Evolutionary conservation across 2,797 vertebrate species (phyloP).

Genomic region (Enoplosus armatus): DNA sequence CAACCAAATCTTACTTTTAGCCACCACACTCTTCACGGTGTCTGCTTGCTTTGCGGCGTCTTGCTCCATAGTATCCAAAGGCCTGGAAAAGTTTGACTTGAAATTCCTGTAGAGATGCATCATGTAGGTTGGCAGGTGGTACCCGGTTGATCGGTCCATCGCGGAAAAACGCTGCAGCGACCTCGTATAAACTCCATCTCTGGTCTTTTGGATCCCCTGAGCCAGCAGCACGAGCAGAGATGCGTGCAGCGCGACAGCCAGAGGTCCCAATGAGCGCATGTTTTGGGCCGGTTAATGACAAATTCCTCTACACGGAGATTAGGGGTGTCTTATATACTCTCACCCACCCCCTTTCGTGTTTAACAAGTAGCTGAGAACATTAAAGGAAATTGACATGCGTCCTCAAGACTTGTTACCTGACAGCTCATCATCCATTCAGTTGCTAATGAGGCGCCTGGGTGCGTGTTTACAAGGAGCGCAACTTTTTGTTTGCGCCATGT

Average conservation of each 20-base stretch:
- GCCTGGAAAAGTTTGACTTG: slow-evolving; percentile 73
- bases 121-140: slow-evolving; percentile 85
- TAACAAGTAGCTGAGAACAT: slow-evolving; percentile 87
- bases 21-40: slow-evolving; percentile 86
- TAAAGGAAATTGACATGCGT: slow-evolving; percentile 87
- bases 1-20: slow-evolving; percentile 83
- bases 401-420: slow-evolving; percentile 84
- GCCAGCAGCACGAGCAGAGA: slow-evolving; percentile 71
- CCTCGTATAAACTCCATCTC: slow-evolving; percentile 47
- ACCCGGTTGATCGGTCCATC: slow-evolving; percentile 57
- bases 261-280: slow-evolving; percentile 78
- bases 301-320: slow-evolving; percentile 66
- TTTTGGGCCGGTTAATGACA: slow-evolving; percentile 73
- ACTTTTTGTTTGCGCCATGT: slow-evolving; percentile 66
- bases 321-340: slow-evolving; percentile 82
- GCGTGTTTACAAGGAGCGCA: slow-evolving; percentile 75
- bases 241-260: slow-evolving; percentile 68
- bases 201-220: slow-evolving; percentile 46
- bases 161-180: slow-evolving; percentile 31
- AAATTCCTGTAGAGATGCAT: slow-evolving; percentile 87
- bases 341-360: slow-evolving; percentile 80
- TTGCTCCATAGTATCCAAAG: slow-evolving; percentile 67
- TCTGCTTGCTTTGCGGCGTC: slow-evolving; percentile 76
- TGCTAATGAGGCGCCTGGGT: slow-evolving; percentile 83
- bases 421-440: slow-evolving; percentile 87